Percentiles rank a stretch among this genome's conserved stretches.
Conservation (phyloP, 2,888 invertebrate genomes). For the Troilus luridus region DNA sequence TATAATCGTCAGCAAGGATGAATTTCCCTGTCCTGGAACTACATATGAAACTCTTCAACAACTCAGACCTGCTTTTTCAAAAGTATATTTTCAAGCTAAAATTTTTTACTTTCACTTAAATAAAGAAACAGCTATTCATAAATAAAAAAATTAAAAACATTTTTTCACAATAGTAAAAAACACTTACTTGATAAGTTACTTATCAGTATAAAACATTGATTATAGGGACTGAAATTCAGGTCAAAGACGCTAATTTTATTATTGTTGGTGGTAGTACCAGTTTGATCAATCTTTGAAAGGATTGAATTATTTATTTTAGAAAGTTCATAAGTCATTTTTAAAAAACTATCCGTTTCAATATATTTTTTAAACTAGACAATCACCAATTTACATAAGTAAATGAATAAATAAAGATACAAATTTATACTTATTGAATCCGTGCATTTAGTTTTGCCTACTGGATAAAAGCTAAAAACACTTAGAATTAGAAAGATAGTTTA, state of each 20-base stretch:
- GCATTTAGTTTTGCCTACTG: background rate
- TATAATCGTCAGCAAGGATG: conserved; percentile 75
- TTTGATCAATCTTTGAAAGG: no score
- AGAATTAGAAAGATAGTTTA: background rate
- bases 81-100: conserved; percentile 69
- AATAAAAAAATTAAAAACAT: background rate
- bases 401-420: background rate
- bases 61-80: conserved; percentile 77
- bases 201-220: background rate
- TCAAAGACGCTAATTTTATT: background rate
- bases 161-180: background rate
- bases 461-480: background rate
- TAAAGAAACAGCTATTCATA: background rate
- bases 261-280: background rate
- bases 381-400: background rate
- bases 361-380: no score
- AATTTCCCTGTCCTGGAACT: conserved; percentile 77
- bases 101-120: no score
- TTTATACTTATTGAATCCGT: background rate
- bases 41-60: conserved; percentile 75
- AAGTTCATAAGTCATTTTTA: no score
- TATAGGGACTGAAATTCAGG: background rate
- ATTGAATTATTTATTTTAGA: no score
- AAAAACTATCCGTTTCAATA: no score
- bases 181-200: background rate